These are phyloP conservation scores for Coluber constrictor DNA, from an alignment of 2,797 vertebrate genomes.

Conservation along the genomic window DNA sequence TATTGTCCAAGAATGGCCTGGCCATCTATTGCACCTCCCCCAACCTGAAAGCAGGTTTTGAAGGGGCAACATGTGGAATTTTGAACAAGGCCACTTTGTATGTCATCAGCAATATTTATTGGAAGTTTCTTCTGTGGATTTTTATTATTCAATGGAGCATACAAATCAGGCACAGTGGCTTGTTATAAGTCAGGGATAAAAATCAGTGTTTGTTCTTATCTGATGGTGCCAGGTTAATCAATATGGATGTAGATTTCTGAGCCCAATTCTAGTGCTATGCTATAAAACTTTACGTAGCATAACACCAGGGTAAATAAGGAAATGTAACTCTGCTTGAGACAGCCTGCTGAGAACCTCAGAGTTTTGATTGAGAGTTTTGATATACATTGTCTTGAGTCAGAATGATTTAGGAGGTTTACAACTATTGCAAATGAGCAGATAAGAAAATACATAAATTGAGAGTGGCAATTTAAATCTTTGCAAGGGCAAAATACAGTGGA, in stretches of 20 bases:
- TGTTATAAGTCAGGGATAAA: neutral
- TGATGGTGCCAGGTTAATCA: neutral
- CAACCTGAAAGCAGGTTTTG: neutral
- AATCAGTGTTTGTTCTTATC: neutral
- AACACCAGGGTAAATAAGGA: neutral
- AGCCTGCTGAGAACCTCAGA: neutral
- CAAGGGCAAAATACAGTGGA: neutral
- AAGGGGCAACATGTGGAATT: neutral
- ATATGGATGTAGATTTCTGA: neutral
- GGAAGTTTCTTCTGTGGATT: neutral
- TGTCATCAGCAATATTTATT: neutral
- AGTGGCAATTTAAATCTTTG: neutral
- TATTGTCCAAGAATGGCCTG: neutral
- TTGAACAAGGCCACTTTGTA: neutral
- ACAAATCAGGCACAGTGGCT: neutral
- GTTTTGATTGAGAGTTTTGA: too few relatives aligned
- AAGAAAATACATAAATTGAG: neutral
- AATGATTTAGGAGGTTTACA: neutral
- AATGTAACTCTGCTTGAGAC: neutral
- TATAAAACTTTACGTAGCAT: neutral
- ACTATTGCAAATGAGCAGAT: neutral
- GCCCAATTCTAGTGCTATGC: neutral
- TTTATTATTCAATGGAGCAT: neutral
- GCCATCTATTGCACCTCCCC: neutral
- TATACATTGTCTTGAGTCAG: neutral